Base-by-base conservation (phyloP, 1,140 invertebrate species). In the Psilanteris sp. region DNA sequence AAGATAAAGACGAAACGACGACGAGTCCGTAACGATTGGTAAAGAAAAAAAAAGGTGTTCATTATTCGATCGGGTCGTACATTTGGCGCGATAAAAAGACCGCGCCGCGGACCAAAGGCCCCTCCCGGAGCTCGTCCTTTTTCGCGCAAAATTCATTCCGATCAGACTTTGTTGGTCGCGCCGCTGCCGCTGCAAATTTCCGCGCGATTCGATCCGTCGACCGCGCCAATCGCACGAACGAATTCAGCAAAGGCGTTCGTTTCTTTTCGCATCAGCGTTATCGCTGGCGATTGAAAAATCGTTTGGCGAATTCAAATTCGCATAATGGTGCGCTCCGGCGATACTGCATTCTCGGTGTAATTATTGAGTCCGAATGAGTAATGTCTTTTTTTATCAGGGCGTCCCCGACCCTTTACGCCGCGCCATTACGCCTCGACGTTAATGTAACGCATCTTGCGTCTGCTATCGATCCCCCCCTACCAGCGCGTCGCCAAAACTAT, bases 41-140 rank as follows among this genome's bases (percentile, higher is more conserved):
- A 87, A 89, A n/a, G n/a, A n/a, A n/a, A n/a, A n/a, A n/a, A n/a
- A 89, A 88, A 87, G 85, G 81, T 84, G 87, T 88, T 89, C 85
- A 85, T 81, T 78, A 76, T 71, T 71, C 79, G 81, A 87, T 87
- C 84, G 83, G 81, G 71, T 75, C 71, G 27, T 48, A 72, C 73
- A 55, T 59, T 64, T 62, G 64, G 73, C n/a, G n/a, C n/a, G n/a
- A n/a, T n/a, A n/a, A n/a, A n/a, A n/a, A n/a, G n/a, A n/a, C n/a
- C n/a, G n/a, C n/a, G n/a, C n/a, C n/a, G n/a, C n/a, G n/a, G n/a
- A n/a, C n/a, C n/a, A n/a, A n/a, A n/a, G n/a, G n/a, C n/a, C n/a
- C n/a, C n/a, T n/a, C n/a, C n/a, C n/a, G n/a, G n/a, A n/a, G n/a
- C n/a, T n/a, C n/a, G n/a, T n/a, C n/a, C n/a, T n/a, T n/a, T n/a